Percentiles rank a stretch among this genome's conserved stretches.
phyloP scores from a whole-genome alignment of 2,888 invertebrate genomes.

The Phengaris alcon region DNA sequence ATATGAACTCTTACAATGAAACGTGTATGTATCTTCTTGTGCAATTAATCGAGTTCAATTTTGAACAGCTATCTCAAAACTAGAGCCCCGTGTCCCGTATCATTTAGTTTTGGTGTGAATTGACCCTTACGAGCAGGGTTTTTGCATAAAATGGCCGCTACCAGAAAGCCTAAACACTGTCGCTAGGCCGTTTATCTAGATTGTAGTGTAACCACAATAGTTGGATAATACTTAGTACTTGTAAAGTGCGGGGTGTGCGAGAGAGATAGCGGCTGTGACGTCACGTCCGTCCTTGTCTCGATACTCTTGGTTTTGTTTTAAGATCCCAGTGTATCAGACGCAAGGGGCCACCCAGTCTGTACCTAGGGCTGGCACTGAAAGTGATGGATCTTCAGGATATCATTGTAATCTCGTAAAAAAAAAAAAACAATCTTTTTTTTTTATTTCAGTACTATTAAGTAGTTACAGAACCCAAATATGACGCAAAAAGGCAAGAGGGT shows the following conservation, averaged over 20 bases:
- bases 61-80: too few relatives aligned
- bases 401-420: neutral
- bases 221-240: slow-evolving; percentile 18
- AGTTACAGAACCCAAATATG: too few relatives aligned
- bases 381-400: neutral
- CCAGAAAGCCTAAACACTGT: slow-evolving; percentile 19
- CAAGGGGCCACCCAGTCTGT: slow-evolving; percentile 66
- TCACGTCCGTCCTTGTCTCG: slow-evolving; percentile 47
- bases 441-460: too few relatives aligned
- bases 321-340: slow-evolving; percentile 59
- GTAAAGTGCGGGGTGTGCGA: slow-evolving; percentile 31
- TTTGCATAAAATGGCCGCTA: slow-evolving; percentile 16
- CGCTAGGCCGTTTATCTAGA: slow-evolving; percentile 14
- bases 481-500: too few relatives aligned
- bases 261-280: slow-evolving; percentile 38
- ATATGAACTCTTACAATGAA: too few relatives aligned
- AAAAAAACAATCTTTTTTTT: neutral
- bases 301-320: slow-evolving; percentile 61
- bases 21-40: too few relatives aligned
- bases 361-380: slow-evolving; percentile 53
- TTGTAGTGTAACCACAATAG: slow-evolving; percentile 15
- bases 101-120: too few relatives aligned
- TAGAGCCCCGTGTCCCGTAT: too few relatives aligned
- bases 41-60: too few relatives aligned
- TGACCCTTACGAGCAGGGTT: neutral